Conservation (phyloP, 1,140 invertebrate genomes). For the Drosophila dunni region DNA sequence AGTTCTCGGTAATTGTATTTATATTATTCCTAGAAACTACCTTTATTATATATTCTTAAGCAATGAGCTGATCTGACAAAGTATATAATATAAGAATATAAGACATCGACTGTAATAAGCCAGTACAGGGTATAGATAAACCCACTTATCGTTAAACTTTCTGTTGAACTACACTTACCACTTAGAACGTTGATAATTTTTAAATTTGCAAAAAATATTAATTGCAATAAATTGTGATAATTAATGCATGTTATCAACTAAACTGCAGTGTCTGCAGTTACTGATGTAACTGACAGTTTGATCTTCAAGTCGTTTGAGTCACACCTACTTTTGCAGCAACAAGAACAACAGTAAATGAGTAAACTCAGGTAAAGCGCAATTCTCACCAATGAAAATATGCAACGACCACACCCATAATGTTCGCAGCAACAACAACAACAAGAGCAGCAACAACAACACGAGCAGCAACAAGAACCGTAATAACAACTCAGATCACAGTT, state of each 20-base stretch:
- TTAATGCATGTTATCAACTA: background rate
- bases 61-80: no score
- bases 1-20: no score
- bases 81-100: no score
- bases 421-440: background rate
- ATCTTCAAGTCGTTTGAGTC: background rate
- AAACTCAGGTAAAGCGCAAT: background rate
- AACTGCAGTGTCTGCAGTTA: no score
- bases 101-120: no score
- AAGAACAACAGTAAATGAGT: background rate
- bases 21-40: no score
- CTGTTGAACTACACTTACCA: background rate
- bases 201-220: background rate
- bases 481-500: conserved; percentile 12
- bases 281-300: conserved; percentile 10
- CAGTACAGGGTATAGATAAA: no score
- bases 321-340: conserved; percentile 14
- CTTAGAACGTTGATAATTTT: background rate
- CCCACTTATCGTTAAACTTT: no score
- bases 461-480: background rate
- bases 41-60: no score
- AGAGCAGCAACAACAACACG: background rate
- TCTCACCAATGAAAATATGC: conserved; percentile 15
- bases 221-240: background rate
- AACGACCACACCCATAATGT: conserved; percentile 2